Base-by-base conservation (phyloP, 2,113 vertebrate species). In the Entomyzon cyanotis region DNA sequence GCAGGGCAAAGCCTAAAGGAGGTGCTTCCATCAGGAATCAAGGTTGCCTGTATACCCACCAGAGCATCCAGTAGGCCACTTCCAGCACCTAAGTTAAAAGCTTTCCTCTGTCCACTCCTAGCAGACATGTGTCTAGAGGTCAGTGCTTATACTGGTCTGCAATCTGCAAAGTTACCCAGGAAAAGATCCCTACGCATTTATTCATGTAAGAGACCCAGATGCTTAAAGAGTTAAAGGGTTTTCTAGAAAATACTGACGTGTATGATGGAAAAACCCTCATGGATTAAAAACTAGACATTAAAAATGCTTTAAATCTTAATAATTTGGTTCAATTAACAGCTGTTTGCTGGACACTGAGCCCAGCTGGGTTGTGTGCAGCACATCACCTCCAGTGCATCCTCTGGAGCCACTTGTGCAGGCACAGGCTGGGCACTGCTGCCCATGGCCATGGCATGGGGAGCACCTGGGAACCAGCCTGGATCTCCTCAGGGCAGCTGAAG, bases 361-460 rank as follows among this genome's bases (percentile, higher is more conserved):
- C 44, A 55, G 56, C 31, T 58, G 21, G 44, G 47, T 18, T 33
- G 21, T 7, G 8, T 12, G 53, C 63, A 79, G 50, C 56, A 10
- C 1, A 3, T 46, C 73, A 65, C 27, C 58, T 41, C 44, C 58
- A 62, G 65, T 7, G 5, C 46, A 63, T 31, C 53, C 42, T 9
- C 28, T 42, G 39, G 22, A 76, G 31, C 28, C 44, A 41, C 0
- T 0, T 11, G 46, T 23, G 56, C 41, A 83, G 76, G 76, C 31
- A 44, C 44, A 64, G 84, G 71, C 25, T 63, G 39, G 44, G 27
- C 62, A 21, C 33, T 50, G 41, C 55, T 58, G 41, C 35, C 31
- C 7, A 2, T 1, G 8, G 17, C 19, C 44, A 2, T 7, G 41
- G 50, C 16, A 31, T 1, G 11, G 18, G 14, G 11, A 73, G 20